Conservation (phyloP, 2,888 invertebrate species). For the Maniola hyperantus region DNA sequence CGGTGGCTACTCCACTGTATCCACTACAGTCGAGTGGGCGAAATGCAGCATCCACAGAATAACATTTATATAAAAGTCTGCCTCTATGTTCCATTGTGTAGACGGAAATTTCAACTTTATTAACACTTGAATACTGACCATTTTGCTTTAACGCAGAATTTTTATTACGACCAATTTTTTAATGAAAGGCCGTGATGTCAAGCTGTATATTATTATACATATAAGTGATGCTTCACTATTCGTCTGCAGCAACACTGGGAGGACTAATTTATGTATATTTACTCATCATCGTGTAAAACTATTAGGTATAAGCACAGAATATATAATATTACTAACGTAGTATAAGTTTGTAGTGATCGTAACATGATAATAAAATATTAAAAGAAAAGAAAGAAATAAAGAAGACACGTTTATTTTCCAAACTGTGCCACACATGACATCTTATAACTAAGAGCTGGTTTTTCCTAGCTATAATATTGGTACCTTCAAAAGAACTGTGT, state of each 20-base stretch:
- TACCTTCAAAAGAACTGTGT: too few species aligned
- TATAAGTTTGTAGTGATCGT: too few species aligned
- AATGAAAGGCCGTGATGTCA: conserved; percentile 39
- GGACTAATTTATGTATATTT: conserved; percentile 15
- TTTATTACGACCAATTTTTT: conserved; percentile 41
- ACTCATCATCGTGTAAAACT: not conserved
- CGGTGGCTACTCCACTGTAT: conserved; percentile 44
- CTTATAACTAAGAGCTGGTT: too few species aligned
- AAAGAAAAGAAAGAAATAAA: too few species aligned
- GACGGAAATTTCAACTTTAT: conserved; percentile 33
- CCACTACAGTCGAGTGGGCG: conserved; percentile 29
- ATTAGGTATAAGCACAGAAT: too few species aligned
- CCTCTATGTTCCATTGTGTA: conserved; percentile 5
- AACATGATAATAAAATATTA: too few species aligned
- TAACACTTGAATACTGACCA: not conserved
- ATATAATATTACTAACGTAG: too few species aligned
- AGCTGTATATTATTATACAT: too few species aligned
- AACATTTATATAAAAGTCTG: conserved; percentile 43
- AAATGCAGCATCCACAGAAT: conserved; percentile 42
- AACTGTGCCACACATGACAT: too few species aligned
- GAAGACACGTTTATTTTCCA: too few species aligned
- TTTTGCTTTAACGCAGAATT: conserved; percentile 21
- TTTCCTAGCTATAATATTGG: too few species aligned
- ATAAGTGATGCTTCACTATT: conserved; percentile 46
- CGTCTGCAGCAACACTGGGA: conserved; percentile 41